phyloP scores from a whole-genome alignment of 2,888 invertebrate genomes.

The Gryllus longicercus region DNA sequence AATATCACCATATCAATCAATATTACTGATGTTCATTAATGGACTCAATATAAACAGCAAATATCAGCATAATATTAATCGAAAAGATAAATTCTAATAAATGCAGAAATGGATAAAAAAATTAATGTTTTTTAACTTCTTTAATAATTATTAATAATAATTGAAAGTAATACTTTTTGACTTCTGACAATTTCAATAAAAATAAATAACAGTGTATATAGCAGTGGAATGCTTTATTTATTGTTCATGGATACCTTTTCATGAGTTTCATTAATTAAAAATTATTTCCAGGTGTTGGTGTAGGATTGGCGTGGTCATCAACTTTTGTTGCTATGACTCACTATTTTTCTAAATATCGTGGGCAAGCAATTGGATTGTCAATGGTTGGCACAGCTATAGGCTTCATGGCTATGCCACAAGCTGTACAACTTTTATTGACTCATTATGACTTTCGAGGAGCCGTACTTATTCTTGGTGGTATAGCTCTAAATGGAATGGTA shows the following conservation, averaged over 20 bases:
- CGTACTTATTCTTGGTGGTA: slow-evolving; percentile 62
- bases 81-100: too few relatives aligned
- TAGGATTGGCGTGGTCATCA: slow-evolving; percentile 71
- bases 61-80: background rate
- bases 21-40: background rate
- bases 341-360: slow-evolving; percentile 71
- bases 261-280: too few relatives aligned
- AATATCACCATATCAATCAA: background rate
- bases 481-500: slow-evolving; percentile 64
- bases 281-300: slow-evolving; percentile 62
- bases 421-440: slow-evolving; percentile 59
- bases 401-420: slow-evolving; percentile 75
- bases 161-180: too few relatives aligned
- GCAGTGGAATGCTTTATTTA: too few relatives aligned
- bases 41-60: background rate
- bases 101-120: too few relatives aligned
- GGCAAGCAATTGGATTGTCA: slow-evolving; percentile 74
- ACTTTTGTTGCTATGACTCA: slow-evolving; percentile 76
- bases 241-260: too few relatives aligned
- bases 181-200: too few relatives aligned
- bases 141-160: too few relatives aligned
- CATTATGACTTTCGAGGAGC: slow-evolving; percentile 65
- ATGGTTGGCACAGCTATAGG: slow-evolving; percentile 78
- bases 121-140: too few relatives aligned
- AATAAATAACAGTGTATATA: too few relatives aligned